Percentiles rank a stretch among this genome's conserved stretches.
Evolutionary conservation across 2,888 invertebrate genomes (phyloP).

Genomic region (Ichneumoninae sp.): DNA sequence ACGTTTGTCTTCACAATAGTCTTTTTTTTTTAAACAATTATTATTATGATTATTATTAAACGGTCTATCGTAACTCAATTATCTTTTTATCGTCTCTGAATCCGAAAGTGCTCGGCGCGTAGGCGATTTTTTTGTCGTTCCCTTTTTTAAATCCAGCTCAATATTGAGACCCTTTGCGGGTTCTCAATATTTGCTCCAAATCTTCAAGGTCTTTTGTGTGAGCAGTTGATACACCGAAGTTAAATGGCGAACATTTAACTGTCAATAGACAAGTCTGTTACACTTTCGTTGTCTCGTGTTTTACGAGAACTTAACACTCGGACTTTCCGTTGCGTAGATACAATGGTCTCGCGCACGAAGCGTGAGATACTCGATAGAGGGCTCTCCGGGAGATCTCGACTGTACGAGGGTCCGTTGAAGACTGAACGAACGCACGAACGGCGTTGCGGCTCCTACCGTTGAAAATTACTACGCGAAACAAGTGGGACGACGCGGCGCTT

Average conservation of each 20-base stretch:
- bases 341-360: constrained; percentile 17
- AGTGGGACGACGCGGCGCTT: constrained; percentile 73
- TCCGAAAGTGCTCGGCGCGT: neutral
- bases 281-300: constrained; percentile 11
- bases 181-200: constrained; percentile 66
- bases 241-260: constrained; percentile 13
- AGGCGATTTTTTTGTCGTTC: neutral
- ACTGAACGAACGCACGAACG: constrained; percentile 66
- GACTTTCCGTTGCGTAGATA: neutral
- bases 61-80: neutral
- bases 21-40: neutral
- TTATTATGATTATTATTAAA: neutral
- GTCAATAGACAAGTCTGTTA: neutral
- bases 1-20: constrained; percentile 21
- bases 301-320: neutral
- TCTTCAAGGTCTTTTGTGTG: constrained; percentile 60
- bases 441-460: constrained; percentile 35
- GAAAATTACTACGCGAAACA: constrained; percentile 69
- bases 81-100: neutral
- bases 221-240: constrained; percentile 34
- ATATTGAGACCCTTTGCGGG: constrained; percentile 69
- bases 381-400: constrained; percentile 54
- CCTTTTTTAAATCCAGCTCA: constrained; percentile 44
- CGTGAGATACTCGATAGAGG: neutral
- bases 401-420: constrained; percentile 68